phyloP scores from a whole-genome alignment of 2,797 vertebrate species.

The Lacerta viridis region DNA sequence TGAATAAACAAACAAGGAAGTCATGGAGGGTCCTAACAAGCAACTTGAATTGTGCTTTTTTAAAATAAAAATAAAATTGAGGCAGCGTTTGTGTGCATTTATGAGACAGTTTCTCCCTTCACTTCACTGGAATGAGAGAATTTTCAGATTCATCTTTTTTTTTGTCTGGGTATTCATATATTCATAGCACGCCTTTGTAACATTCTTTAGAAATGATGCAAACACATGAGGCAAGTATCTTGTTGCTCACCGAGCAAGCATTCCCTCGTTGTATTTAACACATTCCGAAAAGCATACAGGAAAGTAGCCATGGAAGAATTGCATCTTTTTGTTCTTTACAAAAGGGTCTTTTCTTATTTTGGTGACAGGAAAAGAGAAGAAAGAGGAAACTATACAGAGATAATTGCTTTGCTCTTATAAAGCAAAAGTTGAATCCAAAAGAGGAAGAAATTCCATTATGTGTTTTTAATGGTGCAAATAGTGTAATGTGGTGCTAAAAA shows the following conservation, averaged over 20 bases:
- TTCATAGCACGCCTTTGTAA: not conserved
- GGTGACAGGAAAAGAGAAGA: not conserved
- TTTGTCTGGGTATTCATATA: not conserved
- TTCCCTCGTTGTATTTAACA: not conserved
- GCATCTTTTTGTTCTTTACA: not conserved
- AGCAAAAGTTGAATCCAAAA: slow-evolving; percentile 2
- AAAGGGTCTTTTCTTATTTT: not conserved
- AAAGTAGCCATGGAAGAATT: rapidly evolving
- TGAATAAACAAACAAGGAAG: not conserved
- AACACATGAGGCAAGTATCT: rapidly evolving
- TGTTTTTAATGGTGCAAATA: slow-evolving; percentile 29
- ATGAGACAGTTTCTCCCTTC: not conserved
- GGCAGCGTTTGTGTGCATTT: not conserved
- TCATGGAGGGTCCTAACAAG: not conserved
- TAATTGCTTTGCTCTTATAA: slow-evolving; percentile 24
- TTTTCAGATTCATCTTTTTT: not conserved
- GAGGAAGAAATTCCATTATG: slow-evolving; percentile 15
- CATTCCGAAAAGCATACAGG: not conserved
- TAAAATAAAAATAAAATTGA: not conserved
- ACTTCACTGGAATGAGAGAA: not conserved
- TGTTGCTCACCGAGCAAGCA: not conserved
- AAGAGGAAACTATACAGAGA: not conserved
- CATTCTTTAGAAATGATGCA: not conserved
- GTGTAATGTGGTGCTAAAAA: slow-evolving; percentile 24
- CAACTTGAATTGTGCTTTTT: not conserved